phyloP scores from a whole-genome alignment of 2,888 invertebrate genomes.

The Dendrolimus houi region DNA sequence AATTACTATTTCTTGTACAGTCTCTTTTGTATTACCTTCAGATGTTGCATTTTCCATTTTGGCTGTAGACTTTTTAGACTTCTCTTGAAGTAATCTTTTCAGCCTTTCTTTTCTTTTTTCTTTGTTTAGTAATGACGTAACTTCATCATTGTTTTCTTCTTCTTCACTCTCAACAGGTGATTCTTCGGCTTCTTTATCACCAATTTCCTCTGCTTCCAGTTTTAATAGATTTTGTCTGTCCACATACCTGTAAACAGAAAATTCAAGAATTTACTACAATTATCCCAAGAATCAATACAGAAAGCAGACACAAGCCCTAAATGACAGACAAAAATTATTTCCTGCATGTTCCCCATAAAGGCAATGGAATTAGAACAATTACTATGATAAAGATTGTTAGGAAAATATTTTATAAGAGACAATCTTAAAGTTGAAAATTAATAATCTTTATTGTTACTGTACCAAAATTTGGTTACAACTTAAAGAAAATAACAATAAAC shows the following conservation, averaged over 20 bases:
- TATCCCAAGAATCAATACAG: background rate
- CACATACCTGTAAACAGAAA: conserved; percentile 43
- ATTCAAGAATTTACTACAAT: background rate
- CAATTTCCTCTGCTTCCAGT: conserved; percentile 57
- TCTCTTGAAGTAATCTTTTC: conserved; percentile 46
- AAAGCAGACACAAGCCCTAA: no score
- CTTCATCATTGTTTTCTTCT: conserved; percentile 36
- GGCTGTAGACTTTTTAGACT: conserved; percentile 28
- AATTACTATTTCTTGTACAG: background rate
- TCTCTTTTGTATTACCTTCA: background rate
- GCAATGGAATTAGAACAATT: no score
- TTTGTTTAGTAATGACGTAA: conserved; percentile 34
- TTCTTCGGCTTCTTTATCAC: conserved; percentile 64
- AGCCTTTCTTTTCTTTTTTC: conserved; percentile 52
- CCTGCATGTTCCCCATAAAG: no score
- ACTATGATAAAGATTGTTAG: no score
- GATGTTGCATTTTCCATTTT: background rate
- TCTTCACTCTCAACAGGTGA: conserved; percentile 62
- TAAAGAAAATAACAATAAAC: no score
- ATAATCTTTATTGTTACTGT: no score
- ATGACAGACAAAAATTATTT: no score
- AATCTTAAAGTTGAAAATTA: no score
- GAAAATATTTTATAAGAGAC: no score
- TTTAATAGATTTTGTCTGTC: conserved; percentile 58
- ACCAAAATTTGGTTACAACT: no score